These are phyloP conservation scores for Lophotriccus pileatus DNA, from an alignment of 2,797 vertebrate species.

Conservation along the genomic window DNA sequence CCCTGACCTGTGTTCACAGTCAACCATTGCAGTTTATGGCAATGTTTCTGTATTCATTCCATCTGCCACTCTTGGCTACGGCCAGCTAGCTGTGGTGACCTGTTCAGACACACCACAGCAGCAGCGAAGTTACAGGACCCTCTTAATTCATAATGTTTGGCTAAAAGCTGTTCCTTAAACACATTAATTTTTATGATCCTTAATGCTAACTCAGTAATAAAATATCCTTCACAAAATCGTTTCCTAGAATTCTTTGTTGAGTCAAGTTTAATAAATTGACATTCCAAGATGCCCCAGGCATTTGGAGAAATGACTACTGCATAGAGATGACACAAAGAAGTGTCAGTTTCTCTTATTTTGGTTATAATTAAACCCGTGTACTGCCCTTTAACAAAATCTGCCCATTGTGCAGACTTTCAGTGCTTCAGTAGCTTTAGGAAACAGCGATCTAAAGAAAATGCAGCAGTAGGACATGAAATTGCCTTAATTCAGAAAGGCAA, in stretches of 20 bases:
- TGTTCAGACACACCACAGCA: not conserved
- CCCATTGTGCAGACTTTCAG: not conserved
- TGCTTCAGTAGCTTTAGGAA: not conserved
- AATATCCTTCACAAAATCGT: not conserved
- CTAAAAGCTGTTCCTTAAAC: not conserved
- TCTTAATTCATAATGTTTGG: not conserved
- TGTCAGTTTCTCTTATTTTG: not conserved
- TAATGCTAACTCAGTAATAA: not conserved
- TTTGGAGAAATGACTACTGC: not conserved
- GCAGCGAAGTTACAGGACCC: not conserved
- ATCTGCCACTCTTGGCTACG: not conserved
- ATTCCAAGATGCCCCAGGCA: not conserved
- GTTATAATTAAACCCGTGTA: not conserved
- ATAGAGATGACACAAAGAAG: not conserved
- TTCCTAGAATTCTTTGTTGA: not conserved
- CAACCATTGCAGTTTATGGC: not conserved
- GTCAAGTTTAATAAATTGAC: not conserved
- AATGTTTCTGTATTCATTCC: fast-evolving
- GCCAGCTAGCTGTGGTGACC: not conserved
- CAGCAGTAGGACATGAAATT: not conserved
- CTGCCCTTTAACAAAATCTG: not conserved
- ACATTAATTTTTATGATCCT: not conserved
- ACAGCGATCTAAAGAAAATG: not conserved
- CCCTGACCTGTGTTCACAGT: not conserved
- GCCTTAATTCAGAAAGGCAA: not conserved